Conservation (phyloP, 2,797 vertebrate genomes). For the Myotis planiceps region DNA sequence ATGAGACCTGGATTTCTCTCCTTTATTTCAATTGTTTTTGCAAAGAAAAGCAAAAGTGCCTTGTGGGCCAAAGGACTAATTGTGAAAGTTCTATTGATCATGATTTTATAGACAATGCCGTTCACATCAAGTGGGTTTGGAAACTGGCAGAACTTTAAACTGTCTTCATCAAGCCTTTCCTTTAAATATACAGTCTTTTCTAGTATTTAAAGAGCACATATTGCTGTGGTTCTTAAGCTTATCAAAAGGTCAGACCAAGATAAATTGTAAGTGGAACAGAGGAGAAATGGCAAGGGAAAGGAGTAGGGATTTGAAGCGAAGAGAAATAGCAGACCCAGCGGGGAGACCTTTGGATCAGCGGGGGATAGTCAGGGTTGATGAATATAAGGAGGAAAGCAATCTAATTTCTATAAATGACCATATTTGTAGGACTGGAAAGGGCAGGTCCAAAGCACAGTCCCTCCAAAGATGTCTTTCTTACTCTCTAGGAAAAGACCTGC, state of each 20-base stretch:
- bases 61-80: neutral
- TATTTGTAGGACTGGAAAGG: neutral
- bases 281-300: neutral
- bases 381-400: neutral
- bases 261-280: slow-evolving; percentile 23
- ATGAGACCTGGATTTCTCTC: neutral
- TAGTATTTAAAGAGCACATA: slow-evolving; percentile 67
- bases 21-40: neutral
- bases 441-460: neutral
- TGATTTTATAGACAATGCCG: neutral
- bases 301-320: neutral
- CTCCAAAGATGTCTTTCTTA: neutral
- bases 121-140: neutral
- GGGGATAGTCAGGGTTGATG: neutral
- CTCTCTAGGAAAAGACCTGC: neutral
- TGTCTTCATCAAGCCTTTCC: slow-evolving; percentile 67
- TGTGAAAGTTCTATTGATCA: neutral
- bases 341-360: neutral
- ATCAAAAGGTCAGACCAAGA: slow-evolving; percentile 67
- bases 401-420: neutral
- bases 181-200: slow-evolving; percentile 38
- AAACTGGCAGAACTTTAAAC: slow-evolving; percentile 54
- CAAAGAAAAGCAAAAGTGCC: neutral
- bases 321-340: neutral
- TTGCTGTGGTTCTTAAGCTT: slow-evolving; percentile 55